Evolutionary conservation across 2,888 invertebrate genomes (phyloP), one percentile per base, ranked within the genome.

Genomic region (Podabrus alpinus): DNA sequence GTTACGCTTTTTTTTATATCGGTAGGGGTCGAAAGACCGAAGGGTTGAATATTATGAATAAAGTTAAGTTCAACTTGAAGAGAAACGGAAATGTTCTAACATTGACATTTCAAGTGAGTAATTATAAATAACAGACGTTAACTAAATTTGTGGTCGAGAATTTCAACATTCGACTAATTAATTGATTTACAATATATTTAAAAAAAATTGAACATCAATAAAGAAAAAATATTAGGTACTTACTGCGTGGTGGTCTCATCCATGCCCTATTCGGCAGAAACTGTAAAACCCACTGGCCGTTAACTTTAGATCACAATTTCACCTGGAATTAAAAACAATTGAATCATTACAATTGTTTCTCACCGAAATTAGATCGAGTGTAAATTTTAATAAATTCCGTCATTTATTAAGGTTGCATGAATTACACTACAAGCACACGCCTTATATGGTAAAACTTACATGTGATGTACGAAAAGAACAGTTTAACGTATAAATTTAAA

Each of bases 201-300:
- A n/a, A 68, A 68, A 45, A 15, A 13, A 17, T 29, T 68, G 29
- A 68, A 68, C 68, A 75, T 71, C 17, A 71, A 59, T 17, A 73
- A 60, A 67, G 21, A 9, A 66, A 64, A 17, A 59, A 29, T 29
- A 29, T 66, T 59, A 24, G 25, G 71, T 66, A 80, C 80, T 80
- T 73, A 80, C 80, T 77, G 78, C 72, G 77, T 62, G 62, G 71
- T 77, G 71, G 79, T 79, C 64, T 80, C 80, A 79, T 80, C 80
- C 80, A 80, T 80, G 76, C 75, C 77, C 75, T 74, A 70, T 66
- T 73, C 73, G 69, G 71, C 76, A 77, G 77, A 70, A 77, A 79
- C 77, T 74, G 78, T 78, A 72, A 73, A 76, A 75, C 73, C 77
- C 70, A 72, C 68, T 76, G 66, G 74, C 69, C 69, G 68, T 75